Evolutionary conservation across 2,113 vertebrate genomes (phyloP).

Genomic region (Barbus barbus): DNA sequence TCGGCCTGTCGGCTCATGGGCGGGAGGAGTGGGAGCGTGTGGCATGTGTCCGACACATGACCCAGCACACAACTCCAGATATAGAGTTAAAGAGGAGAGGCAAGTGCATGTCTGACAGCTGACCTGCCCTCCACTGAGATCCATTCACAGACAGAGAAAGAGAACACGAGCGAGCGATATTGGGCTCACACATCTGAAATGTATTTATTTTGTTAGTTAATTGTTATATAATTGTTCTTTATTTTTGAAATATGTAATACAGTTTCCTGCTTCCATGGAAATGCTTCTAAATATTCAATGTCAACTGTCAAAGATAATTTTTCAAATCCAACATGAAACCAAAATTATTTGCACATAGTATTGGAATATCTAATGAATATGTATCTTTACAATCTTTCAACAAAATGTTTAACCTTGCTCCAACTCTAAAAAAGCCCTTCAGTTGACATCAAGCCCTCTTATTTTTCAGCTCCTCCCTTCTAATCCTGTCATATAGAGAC

Average conservation of each 20-base stretch:
- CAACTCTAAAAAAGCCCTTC: not conserved
- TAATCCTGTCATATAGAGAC: not conserved
- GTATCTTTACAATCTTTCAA: not conserved
- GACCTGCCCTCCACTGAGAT: constrained; percentile 36
- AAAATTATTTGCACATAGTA: not conserved
- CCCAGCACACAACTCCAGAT: constrained; percentile 59
- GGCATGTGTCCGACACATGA: constrained; percentile 67
- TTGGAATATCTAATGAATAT: not conserved
- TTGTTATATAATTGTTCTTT: not conserved
- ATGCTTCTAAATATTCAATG: not conserved
- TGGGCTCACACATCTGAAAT: too few relatives aligned
- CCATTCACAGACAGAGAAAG: constrained; percentile 17
- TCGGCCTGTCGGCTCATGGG: constrained; percentile 61
- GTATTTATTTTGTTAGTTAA: too few relatives aligned
- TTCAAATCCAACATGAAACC: not conserved
- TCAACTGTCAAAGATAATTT: not conserved
- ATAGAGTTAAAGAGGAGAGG: constrained; percentile 51
- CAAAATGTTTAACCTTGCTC: not conserved
- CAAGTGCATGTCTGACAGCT: constrained; percentile 33
- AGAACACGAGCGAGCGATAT: not conserved
- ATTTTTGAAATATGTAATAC: not conserved
- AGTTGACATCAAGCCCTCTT: not conserved
- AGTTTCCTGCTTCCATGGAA: not conserved
- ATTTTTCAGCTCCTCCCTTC: not conserved
- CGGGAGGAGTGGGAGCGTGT: constrained; percentile 57